phyloP scores from a whole-genome alignment of 2,888 invertebrate species.

The Pyrrhia umbra region DNA sequence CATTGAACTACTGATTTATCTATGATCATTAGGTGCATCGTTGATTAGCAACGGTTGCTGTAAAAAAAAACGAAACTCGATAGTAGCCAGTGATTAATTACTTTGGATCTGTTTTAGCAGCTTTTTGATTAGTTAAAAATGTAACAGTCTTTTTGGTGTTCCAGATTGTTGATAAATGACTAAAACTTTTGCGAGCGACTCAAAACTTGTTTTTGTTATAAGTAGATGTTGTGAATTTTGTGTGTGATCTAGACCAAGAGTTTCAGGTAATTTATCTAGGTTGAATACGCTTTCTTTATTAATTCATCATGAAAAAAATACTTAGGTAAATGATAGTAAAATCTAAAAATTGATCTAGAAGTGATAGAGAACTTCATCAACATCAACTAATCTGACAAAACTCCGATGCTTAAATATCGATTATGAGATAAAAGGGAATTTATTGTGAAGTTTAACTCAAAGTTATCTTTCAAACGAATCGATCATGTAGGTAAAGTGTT shows the following conservation, averaged over 20 bases:
- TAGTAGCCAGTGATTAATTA: constrained; percentile 59
- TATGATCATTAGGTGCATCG: constrained; percentile 80
- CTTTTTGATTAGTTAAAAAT: constrained; percentile 40
- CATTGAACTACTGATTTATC: constrained; percentile 85
- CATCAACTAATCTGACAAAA: background rate
- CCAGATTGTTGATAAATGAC: background rate
- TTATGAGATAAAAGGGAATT: constrained; percentile 16
- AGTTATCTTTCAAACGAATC: constrained; percentile 66
- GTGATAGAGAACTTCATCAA: too few relatives aligned
- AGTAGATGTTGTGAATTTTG: background rate
- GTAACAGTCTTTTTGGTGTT: constrained; percentile 9
- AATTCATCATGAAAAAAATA: too few relatives aligned
- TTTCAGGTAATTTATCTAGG: too few relatives aligned
- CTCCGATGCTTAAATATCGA: constrained; percentile 9
- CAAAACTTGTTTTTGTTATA: background rate
- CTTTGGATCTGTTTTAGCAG: constrained; percentile 47
- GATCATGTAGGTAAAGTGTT: constrained; percentile 71
- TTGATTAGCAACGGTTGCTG: constrained; percentile 78
- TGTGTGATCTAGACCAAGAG: too few relatives aligned
- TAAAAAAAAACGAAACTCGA: constrained; percentile 53
- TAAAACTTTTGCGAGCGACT: background rate
- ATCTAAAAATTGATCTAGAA: too few relatives aligned
- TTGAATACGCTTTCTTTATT: too few relatives aligned
- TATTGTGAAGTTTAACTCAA: constrained; percentile 30
- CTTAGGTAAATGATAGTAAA: too few relatives aligned